Base-by-base conservation (phyloP, 2,797 vertebrate genomes). In the Halcyon chelicuti region DNA sequence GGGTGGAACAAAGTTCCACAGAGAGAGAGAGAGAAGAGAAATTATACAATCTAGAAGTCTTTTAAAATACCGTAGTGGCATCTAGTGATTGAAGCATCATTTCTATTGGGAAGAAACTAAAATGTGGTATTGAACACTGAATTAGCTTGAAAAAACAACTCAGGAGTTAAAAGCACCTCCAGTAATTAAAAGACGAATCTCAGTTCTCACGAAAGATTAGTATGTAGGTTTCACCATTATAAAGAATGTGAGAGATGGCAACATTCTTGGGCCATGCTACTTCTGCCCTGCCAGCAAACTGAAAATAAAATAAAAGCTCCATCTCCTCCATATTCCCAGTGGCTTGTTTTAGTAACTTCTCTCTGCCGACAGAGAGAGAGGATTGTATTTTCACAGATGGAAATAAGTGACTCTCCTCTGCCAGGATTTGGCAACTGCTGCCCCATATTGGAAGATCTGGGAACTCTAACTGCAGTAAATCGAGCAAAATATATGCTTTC, bases 401-500 rank as follows among this genome's bases (percentile, higher is more conserved):
- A 92, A 96, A 84, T 94, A 88, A 95, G 63, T 77, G 55, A 84
- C 86, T 88, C 44, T 82, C 33, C 57, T 92, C 52, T 94, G 86
- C 80, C 77, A 96, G 94, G 90, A 92, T 96, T 82, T 97, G 95
- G 96, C 93, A 96, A 82, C 95, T 97, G 83, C 96, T 97, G 96
- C 96, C 96, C 93, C 96, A 87, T 77, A 82, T 97, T 95, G 96
- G 96, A 97, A 93, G 95, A 87, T 90, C 11, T 77, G 49, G 95
- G 96, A 97, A 97, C 61, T 94, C 93, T 47, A 90, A 57, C 80
- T 92, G 77, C n/a, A 95, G 74, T 67, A 92, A 67, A 76, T 23
- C 70, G 26, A 73, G 37, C 33, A 77, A 95, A 89, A 93, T 42
- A 3, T 63, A 40, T 46, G 68, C 60, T 71, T 63, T 51, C 71